Evolutionary conservation across 2,113 vertebrate species (phyloP), one percentile per base, ranked within the genome.

Genomic region (Syngnathus floridae): DNA sequence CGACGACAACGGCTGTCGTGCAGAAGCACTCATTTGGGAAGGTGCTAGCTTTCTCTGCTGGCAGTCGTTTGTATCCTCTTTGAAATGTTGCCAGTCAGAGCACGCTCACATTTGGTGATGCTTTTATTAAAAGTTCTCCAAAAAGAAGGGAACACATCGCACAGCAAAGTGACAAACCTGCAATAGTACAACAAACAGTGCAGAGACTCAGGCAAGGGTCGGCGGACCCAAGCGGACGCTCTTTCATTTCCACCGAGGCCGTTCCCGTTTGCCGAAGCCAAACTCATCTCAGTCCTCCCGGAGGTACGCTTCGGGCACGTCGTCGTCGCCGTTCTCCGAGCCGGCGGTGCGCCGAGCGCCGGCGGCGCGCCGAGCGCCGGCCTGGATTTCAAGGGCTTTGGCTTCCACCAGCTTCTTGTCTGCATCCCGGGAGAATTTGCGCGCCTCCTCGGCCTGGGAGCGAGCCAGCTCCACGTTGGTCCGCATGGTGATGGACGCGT

Each of bases 391-490:
- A 74, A 89, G 91, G 0, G 92, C 94, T 87, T 97, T 95, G 1
- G 81, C 84, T 73, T 96, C 93, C 0, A 93, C 89, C 73, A 99
- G 66, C 82, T 92, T 93, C 78, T 88, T 92, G 72, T 99, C 93
- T 0, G 95, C 95, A 26, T 93, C 93, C 75, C 78, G 70, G 1
- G 90, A 93, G 16, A 95, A 82, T 83, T 93, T 93, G 36, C 82
- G 86, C 0, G 90, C 89, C 66, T 94, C 93, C 41, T 94, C 91
- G 65, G 97, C 92, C 70, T 96, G 95, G 0, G 89, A 82, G 49
- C 90, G 92, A 55, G 94, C 90, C 67, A 93, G 69, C 83, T 95
- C 90, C 22, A 99, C 85, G 73, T 95, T 93, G 46, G 83, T 95
- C 55, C 87, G 91, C 35, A 90, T 81, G 0, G 90, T 90, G 40